Evolutionary conservation across 2,797 vertebrate species (phyloP), one percentile per base, ranked within the genome.

Genomic region (Sebastes nivosus): DNA sequence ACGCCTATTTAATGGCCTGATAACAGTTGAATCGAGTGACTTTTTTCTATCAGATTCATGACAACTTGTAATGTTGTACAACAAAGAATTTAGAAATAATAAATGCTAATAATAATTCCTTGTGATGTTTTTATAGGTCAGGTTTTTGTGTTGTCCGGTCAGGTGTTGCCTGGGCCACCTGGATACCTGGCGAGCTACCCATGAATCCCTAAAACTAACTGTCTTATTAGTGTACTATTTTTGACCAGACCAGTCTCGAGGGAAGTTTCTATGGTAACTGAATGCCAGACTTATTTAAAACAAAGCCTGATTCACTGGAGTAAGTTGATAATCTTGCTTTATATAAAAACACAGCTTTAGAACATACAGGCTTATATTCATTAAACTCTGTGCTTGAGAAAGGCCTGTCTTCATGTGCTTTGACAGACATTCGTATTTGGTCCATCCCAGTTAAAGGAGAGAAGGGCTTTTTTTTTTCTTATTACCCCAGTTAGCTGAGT

Each of bases 401-500:
- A 16, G 8, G 46, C 38, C 42, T 55, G 4, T 66, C 63, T 32
- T 67, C 10, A 16, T 80, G 60, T 63, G 7, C 61, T 34, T 34
- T 63, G 30, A 71, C 69, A 87, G 61, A 78, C 65, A 30, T 79
- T 87, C 85, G 85, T 14, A 90, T 89, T 83, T 85, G 81, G 86
- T 85, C 84, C 88, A 94, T 92, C 90, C 93, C 85, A 91, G 89
- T 93, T 93, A 86, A 85, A 90, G 77, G 67, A 90, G 80, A 82
- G 63, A 63, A 89, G 88, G 69, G 24, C 86, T 88, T 92, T 81
- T 46, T 46, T 38, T 38, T 79, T 87, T 86, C 89, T 87, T 86
- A 90, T 93, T 93, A 94, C 92, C 93, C 95, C 93, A 96, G 93
- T 96, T 96, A 94, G 87, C 91, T 58, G 80, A 92, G 93, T 84